Conservation (phyloP, 2,797 vertebrate genomes). For the Sebastes variabilis region DNA sequence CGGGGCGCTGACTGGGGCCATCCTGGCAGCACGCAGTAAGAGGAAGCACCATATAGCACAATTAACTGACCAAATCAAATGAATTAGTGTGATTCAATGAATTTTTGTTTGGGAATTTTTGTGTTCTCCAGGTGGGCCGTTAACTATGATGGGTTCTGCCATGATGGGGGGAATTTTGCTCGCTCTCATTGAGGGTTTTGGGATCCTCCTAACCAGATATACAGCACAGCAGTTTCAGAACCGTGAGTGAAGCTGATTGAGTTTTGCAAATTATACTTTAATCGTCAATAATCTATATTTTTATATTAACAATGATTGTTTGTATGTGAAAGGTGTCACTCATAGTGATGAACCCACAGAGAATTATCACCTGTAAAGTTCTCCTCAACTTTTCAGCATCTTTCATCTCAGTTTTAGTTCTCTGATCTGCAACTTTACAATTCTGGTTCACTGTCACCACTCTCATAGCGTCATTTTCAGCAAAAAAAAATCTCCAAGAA, state of each 20-base stretch:
- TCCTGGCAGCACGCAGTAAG: slow-evolving; percentile 91
- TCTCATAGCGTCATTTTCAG: too few species aligned
- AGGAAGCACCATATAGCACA: not conserved
- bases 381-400: too few species aligned
- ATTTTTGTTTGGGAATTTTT: not conserved
- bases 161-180: slow-evolving; percentile 91
- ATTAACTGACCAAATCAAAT: not conserved
- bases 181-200: slow-evolving; percentile 91
- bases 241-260: slow-evolving; percentile 79
- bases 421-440: not conserved
- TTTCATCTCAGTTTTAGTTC: too few species aligned
- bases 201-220: slow-evolving; percentile 93
- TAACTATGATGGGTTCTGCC: slow-evolving; percentile 92
- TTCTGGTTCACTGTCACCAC: too few species aligned
- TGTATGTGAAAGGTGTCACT: not conserved
- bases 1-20: slow-evolving; percentile 89
- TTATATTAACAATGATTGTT: not conserved
- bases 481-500: not conserved
- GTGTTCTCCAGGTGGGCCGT: slow-evolving; percentile 84
- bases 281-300: not conserved
- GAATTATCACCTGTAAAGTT: too few species aligned
- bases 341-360: too few species aligned
- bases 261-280: not conserved
- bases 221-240: slow-evolving; percentile 92
- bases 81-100: not conserved